Evolutionary conservation across 2,113 vertebrate genomes (phyloP), one percentile per base, ranked within the genome.

Genomic region (Hyaena hyaena): DNA sequence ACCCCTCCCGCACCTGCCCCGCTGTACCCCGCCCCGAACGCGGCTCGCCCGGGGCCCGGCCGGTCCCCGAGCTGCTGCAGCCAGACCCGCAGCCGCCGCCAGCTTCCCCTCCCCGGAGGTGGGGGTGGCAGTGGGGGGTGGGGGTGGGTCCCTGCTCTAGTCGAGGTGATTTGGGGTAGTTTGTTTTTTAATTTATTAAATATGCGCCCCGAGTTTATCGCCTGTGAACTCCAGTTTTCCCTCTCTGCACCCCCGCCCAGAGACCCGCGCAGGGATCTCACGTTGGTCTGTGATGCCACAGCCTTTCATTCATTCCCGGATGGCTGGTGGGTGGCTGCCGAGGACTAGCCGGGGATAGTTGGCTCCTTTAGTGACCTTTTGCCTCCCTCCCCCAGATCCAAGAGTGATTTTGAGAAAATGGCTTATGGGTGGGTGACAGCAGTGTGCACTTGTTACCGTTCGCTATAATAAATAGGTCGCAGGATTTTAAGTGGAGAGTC

Each of bases 231-330:
- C 0, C 39, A 39, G 79, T 87, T 83, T 31, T 53, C 24, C 10
- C 35, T 53, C 5, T 45, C 12, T 8, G 39, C 39, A 66, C 9
- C 53, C 24, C 50, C 1, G 12, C 21, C 55, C 2, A 1, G 71
- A 71, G 80, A 48, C 24, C 28, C 11, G 76, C 33, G 2, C 45
- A 7, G 31, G 31, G 53, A n/a, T 55, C 39, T 24, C 16, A 24
- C 12, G 9, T 86, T 79, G 23, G 5, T 85, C 73, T 17, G 0
- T 14, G 73, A 63, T 1, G 0, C 26, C n/a, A 0, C 9, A 4
- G 79, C 66, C 69, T 66, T 71, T 80, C 97, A 96, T 97, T 98
- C 96, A 97, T 97, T 97, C n/a, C 26, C 85, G 76, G 63, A 33
- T 43, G 8, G 5, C 23, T 1, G 89, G n/a, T 4, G 82, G 16